Percentiles rank a stretch among this genome's conserved stretches.
Evolutionary conservation across 2,113 vertebrate genomes (phyloP).

Genomic region (Urocynchramus pylzowi): DNA sequence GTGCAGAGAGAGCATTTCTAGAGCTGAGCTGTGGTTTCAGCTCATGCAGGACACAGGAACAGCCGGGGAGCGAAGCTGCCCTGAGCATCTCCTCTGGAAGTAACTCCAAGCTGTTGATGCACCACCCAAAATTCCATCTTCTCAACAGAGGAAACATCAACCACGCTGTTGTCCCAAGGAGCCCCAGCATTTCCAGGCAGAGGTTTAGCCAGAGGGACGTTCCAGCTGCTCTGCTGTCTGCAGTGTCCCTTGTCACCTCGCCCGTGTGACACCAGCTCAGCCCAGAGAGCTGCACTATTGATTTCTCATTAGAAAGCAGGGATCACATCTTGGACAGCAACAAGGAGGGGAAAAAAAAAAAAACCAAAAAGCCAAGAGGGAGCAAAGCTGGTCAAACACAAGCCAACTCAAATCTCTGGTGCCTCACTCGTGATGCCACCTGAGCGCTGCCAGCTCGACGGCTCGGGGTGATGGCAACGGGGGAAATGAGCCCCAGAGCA

Average conservation of each 20-base stretch:
- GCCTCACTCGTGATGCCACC: background rate
- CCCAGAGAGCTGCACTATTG: background rate
- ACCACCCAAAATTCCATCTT: background rate
- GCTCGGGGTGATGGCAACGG: conserved; percentile 34
- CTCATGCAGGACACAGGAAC: rapidly evolving
- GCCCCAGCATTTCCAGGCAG: background rate
- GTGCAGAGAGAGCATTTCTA: rapidly evolving
- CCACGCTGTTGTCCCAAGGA: background rate
- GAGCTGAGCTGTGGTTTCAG: background rate
- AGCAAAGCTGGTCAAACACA: background rate
- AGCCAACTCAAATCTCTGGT: background rate
- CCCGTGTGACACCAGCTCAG: background rate
- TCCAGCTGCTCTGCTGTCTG: background rate
- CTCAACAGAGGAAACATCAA: background rate
- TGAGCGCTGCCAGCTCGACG: conserved; percentile 50
- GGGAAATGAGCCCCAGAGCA: conserved; percentile 62
- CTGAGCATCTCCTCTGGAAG: background rate
- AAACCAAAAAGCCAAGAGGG: background rate
- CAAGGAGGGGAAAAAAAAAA: background rate
- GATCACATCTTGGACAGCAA: background rate
- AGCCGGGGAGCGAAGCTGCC: background rate
- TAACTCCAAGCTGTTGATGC: background rate
- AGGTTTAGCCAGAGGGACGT: background rate
- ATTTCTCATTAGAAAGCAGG: background rate
- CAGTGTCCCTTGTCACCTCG: background rate